A percentile compares a stretch with the other conserved stretches of the same genome.
Evolutionary conservation across 2,797 vertebrate genomes (phyloP).

Genomic region (Bufotes viridis): DNA sequence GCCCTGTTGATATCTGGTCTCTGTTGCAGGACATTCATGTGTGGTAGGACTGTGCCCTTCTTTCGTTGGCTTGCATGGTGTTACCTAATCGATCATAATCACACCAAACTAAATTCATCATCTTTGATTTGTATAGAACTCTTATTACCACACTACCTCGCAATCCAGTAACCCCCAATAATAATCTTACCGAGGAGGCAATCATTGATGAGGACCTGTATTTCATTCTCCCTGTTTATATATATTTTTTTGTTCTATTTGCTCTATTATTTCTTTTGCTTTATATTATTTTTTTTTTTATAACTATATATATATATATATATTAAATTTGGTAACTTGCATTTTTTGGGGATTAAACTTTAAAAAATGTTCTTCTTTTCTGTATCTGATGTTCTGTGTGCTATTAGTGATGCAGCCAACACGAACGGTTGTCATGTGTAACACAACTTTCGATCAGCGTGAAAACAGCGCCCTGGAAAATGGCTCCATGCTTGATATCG

Average conservation of each 20-base stretch:
- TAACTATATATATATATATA: slow-evolving; percentile 63
- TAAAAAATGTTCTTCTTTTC: slow-evolving; percentile 99
- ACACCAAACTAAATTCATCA: slow-evolving; percentile 18
- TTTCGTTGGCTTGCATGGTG: slow-evolving; percentile 34
- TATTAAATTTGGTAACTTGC: slow-evolving; percentile 86
- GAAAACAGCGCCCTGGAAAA: slow-evolving; percentile 94
- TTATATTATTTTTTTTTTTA: slow-evolving; percentile 62
- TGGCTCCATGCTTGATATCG: slow-evolving; percentile 99
- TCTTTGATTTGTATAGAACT: background rate
- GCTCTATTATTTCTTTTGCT: slow-evolving; percentile 56
- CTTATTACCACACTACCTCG: background rate
- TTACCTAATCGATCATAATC: slow-evolving; percentile 26
- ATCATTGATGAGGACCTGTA: slow-evolving; percentile 72
- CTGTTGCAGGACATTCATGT: background rate
- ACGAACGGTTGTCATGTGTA: slow-evolving; percentile 99
- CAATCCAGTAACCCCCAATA: slow-evolving; percentile 4
- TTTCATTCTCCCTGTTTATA: slow-evolving; percentile 66
- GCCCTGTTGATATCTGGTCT: background rate
- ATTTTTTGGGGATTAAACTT: slow-evolving; percentile 87
- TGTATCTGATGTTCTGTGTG: slow-evolving; percentile 99
- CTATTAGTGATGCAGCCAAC: slow-evolving; percentile 99
- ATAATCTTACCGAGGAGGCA: slow-evolving; percentile 56
- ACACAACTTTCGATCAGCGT: slow-evolving; percentile 99
- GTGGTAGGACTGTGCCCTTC: background rate
- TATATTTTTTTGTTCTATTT: slow-evolving; percentile 70